A percentile compares a stretch with the other conserved stretches of the same genome.
Evolutionary conservation across 2,888 invertebrate species (phyloP).

Genomic region (Amaurobius ferox): DNA sequence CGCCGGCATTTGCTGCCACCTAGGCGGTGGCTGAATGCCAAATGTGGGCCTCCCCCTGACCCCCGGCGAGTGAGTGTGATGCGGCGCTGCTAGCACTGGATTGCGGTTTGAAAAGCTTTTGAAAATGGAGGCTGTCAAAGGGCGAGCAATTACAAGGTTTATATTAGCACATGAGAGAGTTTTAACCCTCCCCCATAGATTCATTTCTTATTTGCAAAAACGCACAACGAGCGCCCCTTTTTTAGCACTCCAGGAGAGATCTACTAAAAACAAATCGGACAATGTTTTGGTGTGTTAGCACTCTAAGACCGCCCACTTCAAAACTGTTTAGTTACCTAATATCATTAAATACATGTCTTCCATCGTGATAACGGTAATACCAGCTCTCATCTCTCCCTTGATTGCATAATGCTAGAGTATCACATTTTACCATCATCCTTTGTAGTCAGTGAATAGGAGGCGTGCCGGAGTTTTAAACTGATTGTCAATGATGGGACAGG

Average conservation of each 20-base stretch:
- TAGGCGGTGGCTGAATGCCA: constrained; percentile 9
- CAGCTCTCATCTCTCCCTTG: neutral
- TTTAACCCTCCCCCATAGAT: neutral
- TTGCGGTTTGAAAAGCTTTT: neutral
- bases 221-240: neutral
- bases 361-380: constrained; percentile 14
- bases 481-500: neutral
- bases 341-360: constrained; percentile 16
- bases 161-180: neutral
- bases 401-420: constrained; percentile 13
- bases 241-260: neutral
- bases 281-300: neutral
- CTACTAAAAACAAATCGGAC: neutral
- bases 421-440: constrained; percentile 6
- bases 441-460: constrained; percentile 10
- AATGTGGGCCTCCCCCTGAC: neutral
- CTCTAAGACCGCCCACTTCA: constrained; percentile 12
- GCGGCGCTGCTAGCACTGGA: neutral
- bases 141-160: neutral
- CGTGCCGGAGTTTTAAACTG: neutral
- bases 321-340: constrained; percentile 14
- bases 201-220: neutral
- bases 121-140: neutral
- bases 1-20: constrained; percentile 49
- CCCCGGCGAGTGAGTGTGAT: neutral